These are phyloP conservation scores for Trichoplusia ni DNA, from an alignment of 1,140 invertebrate genomes.

Conservation along the genomic window DNA sequence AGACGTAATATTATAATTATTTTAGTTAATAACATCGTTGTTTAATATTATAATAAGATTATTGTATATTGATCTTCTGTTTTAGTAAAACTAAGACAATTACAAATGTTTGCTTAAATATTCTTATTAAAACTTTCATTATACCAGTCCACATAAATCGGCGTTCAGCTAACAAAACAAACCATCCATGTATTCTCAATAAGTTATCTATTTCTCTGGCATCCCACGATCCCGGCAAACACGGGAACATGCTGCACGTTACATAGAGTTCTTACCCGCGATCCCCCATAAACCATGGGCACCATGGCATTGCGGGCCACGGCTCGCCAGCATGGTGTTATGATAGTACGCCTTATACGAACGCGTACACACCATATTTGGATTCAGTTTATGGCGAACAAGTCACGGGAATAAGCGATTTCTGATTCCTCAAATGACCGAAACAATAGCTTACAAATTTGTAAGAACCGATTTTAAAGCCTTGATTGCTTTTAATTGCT, in stretches of 20 bases:
- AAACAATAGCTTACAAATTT: neutral
- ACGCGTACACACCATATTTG: conserved; percentile 38
- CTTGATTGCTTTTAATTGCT: too few species aligned
- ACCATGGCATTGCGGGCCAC: neutral
- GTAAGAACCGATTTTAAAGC: too few species aligned
- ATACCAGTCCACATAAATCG: too few species aligned
- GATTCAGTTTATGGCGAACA: neutral
- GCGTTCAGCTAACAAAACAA: conserved; percentile 1
- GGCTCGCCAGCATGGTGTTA: conserved; percentile 35
- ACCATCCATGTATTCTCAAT: neutral
- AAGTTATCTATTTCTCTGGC: conserved; percentile 6
- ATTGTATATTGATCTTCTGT: too few species aligned
- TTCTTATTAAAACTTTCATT: too few species aligned
- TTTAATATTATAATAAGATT: too few species aligned
- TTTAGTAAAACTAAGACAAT: too few species aligned
- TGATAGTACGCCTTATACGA: conserved; percentile 42
- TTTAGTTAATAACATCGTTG: too few species aligned
- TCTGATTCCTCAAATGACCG: neutral
- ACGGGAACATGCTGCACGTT: neutral
- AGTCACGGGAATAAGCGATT: neutral
- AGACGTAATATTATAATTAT: too few species aligned
- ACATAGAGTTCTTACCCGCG: conserved; percentile 7
- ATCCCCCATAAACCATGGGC: conserved; percentile 24
- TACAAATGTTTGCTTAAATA: too few species aligned
- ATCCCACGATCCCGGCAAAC: conserved; percentile 9